These are phyloP conservation scores for Coenonympha glycerion DNA, from an alignment of 2,888 invertebrate genomes.

Conservation along the genomic window DNA sequence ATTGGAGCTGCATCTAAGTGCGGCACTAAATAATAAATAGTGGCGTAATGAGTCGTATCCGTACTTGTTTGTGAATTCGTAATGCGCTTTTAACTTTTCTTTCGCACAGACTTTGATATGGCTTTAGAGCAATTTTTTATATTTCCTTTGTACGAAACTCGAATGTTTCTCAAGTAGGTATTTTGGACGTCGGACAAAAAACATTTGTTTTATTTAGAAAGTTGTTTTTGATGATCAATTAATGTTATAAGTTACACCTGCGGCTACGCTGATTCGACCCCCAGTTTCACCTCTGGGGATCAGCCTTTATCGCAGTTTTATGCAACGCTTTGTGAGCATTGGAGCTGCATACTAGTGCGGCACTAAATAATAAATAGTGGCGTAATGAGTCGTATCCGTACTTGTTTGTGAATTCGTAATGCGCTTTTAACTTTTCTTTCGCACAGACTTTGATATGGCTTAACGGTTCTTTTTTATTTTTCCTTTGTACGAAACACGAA, in stretches of 20 bases:
- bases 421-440: conserved; percentile 3
- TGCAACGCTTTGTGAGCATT: conserved; percentile 47
- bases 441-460: background rate
- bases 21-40: conserved; percentile 34
- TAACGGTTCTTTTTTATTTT: background rate
- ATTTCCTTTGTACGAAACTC: background rate
- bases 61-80: conserved; percentile 21
- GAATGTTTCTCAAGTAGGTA: background rate
- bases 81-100: conserved; percentile 7
- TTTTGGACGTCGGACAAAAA: too few relatives aligned
- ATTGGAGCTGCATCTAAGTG: conserved; percentile 51
- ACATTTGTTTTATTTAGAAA: too few relatives aligned
- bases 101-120: background rate
- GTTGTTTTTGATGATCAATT: too few relatives aligned
- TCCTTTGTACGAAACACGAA: too few relatives aligned
- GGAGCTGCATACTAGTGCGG: conserved; percentile 49
- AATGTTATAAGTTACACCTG: too few relatives aligned
- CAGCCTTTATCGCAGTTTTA: conserved; percentile 41
- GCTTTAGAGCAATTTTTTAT: background rate
- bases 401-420: conserved; percentile 21
- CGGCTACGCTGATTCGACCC: too few relatives aligned
- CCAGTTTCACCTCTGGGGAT: too few relatives aligned
- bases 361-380: conserved; percentile 33
- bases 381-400: conserved; percentile 30
- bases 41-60: conserved; percentile 31